Evolutionary conservation across 2,797 vertebrate genomes (phyloP).

Genomic region (Phoebastria nigripes): DNA sequence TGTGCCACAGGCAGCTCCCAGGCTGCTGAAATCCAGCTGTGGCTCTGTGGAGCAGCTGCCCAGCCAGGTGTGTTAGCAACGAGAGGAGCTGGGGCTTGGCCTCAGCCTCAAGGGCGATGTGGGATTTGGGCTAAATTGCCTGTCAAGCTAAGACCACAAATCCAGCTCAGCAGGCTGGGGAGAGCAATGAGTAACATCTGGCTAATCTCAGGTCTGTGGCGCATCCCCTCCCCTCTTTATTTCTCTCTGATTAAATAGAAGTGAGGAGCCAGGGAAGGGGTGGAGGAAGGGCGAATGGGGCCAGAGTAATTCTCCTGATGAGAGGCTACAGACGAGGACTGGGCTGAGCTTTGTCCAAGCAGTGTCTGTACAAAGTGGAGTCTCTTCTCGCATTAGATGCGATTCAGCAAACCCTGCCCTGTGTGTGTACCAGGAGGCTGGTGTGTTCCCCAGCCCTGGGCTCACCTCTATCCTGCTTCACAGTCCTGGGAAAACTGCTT

Average conservation of each 20-base stretch:
- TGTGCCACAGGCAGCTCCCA: neutral
- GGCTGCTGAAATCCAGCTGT: neutral
- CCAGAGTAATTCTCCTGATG: neutral
- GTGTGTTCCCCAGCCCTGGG: neutral
- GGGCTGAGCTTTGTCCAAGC: neutral
- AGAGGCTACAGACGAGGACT: neutral
- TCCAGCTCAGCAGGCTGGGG: neutral
- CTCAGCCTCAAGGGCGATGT: neutral
- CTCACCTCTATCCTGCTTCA: neutral
- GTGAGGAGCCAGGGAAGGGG: neutral
- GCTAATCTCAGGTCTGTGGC: neutral
- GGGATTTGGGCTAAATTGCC: neutral
- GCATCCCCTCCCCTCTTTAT: neutral
- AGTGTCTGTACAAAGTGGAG: neutral
- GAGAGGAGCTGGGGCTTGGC: neutral
- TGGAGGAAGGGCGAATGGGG: neutral
- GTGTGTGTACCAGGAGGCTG: neutral
- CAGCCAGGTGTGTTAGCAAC: neutral
- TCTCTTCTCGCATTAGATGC: rapidly evolving
- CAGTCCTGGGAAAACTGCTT: neutral
- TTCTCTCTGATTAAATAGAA: neutral
- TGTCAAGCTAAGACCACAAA: neutral
- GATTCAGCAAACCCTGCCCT: neutral
- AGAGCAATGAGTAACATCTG: neutral
- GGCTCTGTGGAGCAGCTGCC: neutral